Conservation (phyloP, 2,113 vertebrate species). For the Mobula hypostoma region DNA sequence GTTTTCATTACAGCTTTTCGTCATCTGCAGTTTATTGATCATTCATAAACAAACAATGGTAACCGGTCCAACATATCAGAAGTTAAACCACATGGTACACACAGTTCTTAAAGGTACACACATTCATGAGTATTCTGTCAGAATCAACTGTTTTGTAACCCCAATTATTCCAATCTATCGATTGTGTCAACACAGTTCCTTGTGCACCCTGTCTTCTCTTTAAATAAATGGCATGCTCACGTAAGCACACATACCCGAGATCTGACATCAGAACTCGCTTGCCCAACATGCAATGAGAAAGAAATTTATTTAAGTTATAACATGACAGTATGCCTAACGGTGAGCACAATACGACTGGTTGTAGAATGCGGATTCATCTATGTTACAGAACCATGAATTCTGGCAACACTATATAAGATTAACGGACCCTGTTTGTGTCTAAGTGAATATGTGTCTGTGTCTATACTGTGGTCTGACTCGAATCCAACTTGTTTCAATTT, state of each 20-base stretch:
- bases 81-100: too few species aligned
- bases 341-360: neutral
- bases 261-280: neutral
- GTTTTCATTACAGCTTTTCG: too few species aligned
- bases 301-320: neutral
- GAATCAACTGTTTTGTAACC: too few species aligned
- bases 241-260: neutral
- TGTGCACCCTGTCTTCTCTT: neutral
- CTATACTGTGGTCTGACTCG: neutral
- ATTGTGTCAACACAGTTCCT: neutral
- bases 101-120: too few species aligned
- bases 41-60: too few species aligned
- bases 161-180: neutral
- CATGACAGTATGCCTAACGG: neutral
- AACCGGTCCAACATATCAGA: too few species aligned
- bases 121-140: too few species aligned
- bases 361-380: neutral
- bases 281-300: neutral
- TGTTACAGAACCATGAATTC: neutral
- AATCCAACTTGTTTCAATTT: neutral
- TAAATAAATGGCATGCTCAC: neutral
- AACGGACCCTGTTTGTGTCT: neutral
- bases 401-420: neutral
- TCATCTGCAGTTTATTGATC: too few species aligned
- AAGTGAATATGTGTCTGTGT: neutral